Evolutionary conservation across 2,113 vertebrate genomes (phyloP).

Genomic region (Melanerpes formicivorus): DNA sequence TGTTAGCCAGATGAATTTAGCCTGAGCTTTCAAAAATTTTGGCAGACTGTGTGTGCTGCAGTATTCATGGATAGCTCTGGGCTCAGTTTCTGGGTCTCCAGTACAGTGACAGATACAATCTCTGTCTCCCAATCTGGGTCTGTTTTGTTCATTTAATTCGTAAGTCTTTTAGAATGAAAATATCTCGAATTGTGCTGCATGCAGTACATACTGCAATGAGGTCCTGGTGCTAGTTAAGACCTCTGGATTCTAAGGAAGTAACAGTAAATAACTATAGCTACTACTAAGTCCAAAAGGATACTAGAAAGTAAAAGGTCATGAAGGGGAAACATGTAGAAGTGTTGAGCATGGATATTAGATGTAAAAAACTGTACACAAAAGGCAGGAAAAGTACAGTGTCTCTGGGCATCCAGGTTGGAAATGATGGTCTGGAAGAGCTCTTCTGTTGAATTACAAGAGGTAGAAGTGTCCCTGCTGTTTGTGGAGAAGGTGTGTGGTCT

Average conservation of each 20-base stretch:
- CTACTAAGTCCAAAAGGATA: background rate
- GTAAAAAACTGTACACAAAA: background rate
- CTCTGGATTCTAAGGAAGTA: background rate
- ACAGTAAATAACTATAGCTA: background rate
- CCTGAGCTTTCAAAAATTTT: background rate
- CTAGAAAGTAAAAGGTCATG: background rate
- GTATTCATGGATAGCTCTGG: background rate
- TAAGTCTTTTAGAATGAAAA: background rate
- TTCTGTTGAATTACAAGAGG: background rate
- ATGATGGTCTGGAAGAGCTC: background rate
- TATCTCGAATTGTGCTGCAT: background rate
- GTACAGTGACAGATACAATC: background rate
- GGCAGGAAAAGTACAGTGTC: background rate
- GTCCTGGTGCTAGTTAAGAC: background rate
- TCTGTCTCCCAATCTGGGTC: background rate
- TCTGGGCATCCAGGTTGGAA: background rate
- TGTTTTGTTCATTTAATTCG: background rate
- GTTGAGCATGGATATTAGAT: background rate
- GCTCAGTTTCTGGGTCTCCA: background rate
- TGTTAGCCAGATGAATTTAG: slow-evolving; percentile 14
- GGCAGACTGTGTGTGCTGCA: background rate
- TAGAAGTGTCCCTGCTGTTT: background rate
- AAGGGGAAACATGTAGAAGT: background rate
- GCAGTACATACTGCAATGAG: background rate
- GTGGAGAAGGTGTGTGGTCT: background rate